Conservation (phyloP, 2,888 invertebrate genomes). For the Philopedon plagiatum region DNA sequence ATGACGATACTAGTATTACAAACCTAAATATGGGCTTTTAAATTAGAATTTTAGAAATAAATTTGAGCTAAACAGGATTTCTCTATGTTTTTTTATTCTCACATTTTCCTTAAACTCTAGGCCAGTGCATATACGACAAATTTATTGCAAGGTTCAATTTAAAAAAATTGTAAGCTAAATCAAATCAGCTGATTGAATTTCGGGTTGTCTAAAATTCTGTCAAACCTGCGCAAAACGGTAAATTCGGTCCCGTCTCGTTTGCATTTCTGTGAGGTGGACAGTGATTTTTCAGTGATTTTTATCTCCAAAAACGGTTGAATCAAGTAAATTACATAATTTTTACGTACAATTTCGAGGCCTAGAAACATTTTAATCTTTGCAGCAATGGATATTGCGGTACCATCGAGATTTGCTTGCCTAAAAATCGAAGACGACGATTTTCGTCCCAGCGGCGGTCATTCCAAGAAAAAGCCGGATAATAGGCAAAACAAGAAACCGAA, state of each 20-base stretch:
- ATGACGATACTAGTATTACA: too few species aligned
- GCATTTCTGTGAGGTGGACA: neutral
- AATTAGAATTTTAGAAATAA: too few species aligned
- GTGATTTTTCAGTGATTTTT: slow-evolving; percentile 1
- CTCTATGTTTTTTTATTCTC: neutral
- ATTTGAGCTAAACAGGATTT: too few species aligned
- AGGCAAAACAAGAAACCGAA: slow-evolving; percentile 44
- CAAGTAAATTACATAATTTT: neutral
- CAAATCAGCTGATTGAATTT: neutral
- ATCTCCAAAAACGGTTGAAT: neutral
- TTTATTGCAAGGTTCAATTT: too few species aligned
- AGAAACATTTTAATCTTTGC: neutral
- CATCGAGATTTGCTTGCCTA: slow-evolving; percentile 82
- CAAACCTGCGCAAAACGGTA: slow-evolving; percentile 2
- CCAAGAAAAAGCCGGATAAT: slow-evolving; percentile 60
- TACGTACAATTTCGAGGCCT: neutral
- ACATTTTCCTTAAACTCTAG: neutral
- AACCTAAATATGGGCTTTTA: too few species aligned
- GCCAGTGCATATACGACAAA: neutral
- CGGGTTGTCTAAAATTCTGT: neutral
- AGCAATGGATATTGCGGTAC: slow-evolving; percentile 73
- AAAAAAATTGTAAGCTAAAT: too few species aligned
- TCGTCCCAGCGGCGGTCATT: slow-evolving; percentile 67
- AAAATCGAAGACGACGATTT: slow-evolving; percentile 82
- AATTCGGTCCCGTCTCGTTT: neutral